phyloP scores from a whole-genome alignment of 1,140 invertebrate species.

The Calliphora vicina region DNA sequence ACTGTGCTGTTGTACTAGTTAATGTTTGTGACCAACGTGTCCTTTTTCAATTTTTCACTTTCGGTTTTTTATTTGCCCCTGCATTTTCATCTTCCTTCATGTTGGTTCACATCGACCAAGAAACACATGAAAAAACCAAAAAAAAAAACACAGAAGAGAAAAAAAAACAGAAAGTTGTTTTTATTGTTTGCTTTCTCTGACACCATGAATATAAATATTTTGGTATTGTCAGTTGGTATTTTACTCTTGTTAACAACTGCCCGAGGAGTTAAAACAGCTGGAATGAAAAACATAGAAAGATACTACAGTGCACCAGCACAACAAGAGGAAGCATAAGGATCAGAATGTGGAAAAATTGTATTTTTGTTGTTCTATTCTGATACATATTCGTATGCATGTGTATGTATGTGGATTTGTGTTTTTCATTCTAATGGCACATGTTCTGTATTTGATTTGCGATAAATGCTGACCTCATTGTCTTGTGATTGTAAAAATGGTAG shows the following conservation, averaged over 20 bases:
- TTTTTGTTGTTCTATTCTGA: background rate
- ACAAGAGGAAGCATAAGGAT: background rate
- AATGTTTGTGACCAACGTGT: conserved; percentile 27
- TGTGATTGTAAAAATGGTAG: background rate
- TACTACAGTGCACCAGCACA: background rate
- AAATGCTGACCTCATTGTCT: conserved; percentile 29
- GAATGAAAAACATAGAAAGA: background rate
- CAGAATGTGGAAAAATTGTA: background rate
- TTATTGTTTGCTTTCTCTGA: conserved; percentile 29
- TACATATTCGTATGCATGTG: background rate
- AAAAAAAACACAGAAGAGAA: background rate
- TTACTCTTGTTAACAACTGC: conserved; percentile 25
- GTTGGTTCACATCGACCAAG: background rate
- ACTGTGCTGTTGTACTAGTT: background rate
- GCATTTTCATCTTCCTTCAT: background rate
- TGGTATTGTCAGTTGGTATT: conserved; percentile 34
- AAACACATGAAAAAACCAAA: background rate
- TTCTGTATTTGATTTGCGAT: conserved; percentile 30
- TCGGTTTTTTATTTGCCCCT: background rate
- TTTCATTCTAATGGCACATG: conserved; percentile 15
- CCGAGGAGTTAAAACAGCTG: background rate
- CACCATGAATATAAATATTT: conserved; percentile 34
- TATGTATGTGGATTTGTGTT: background rate
- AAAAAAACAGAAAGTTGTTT: conserved; percentile 19
- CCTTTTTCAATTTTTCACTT: conserved; percentile 35